These are phyloP conservation scores for Aleadryas rufinucha DNA, from an alignment of 2,113 vertebrate genomes.

Conservation along the genomic window DNA sequence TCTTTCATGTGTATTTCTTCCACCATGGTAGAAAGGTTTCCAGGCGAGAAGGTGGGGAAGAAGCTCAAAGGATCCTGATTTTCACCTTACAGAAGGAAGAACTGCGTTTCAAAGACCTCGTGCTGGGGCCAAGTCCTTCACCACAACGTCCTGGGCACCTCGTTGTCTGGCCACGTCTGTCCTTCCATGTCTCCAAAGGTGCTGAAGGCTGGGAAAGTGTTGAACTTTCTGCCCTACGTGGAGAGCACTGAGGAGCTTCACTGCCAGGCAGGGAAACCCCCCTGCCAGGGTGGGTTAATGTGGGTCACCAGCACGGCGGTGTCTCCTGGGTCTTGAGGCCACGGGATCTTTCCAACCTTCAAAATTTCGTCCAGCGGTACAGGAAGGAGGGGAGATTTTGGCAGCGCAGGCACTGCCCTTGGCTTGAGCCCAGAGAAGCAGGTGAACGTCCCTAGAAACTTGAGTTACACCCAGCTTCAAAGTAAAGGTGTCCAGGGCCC, in stretches of 20 bases:
- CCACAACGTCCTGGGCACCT: not conserved
- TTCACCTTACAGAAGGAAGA: slow-evolving; percentile 71
- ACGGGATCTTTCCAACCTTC: not conserved
- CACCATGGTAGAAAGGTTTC: not conserved
- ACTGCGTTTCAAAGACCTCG: slow-evolving; percentile 26
- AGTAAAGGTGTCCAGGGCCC: not conserved
- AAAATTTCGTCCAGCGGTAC: not conserved
- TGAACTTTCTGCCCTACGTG: not conserved
- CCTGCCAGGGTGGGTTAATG: not conserved
- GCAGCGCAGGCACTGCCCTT: not conserved
- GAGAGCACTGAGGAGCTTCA: not conserved
- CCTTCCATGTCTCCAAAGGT: not conserved
- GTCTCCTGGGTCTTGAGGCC: not conserved
- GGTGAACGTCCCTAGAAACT: not conserved
- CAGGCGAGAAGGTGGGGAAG: not conserved
- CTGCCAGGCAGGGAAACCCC: accelerated
- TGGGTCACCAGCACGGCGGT: accelerated
- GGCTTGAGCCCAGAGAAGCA: not conserved
- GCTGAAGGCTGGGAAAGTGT: not conserved
- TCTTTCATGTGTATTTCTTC: not conserved
- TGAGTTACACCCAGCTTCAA: not conserved
- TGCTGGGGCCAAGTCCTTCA: not conserved
- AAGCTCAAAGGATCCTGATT: slow-evolving; percentile 69
- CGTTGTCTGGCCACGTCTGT: accelerated
- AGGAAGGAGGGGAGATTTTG: not conserved